Percentiles rank a stretch among this genome's conserved stretches.
Evolutionary conservation across 1,140 invertebrate genomes (phyloP).

Genomic region (Drosophila guanche): DNA sequence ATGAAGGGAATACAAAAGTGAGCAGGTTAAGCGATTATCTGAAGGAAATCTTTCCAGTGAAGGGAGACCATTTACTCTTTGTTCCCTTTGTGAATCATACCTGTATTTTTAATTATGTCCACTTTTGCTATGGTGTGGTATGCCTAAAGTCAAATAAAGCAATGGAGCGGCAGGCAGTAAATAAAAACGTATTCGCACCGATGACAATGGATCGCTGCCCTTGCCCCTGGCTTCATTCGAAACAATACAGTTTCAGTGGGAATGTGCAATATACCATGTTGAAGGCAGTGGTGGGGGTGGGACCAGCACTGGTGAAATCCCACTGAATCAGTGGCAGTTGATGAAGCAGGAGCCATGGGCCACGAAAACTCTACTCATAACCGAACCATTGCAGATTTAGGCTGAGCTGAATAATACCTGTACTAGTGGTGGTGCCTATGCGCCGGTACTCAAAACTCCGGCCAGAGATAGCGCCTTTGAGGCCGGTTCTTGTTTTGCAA

Average conservation of each 20-base stretch:
- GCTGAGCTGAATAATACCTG: slow-evolving; percentile 27
- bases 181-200: slow-evolving; percentile 58
- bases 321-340: slow-evolving; percentile 32
- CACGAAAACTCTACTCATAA: slow-evolving; percentile 28
- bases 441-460: too few species aligned
- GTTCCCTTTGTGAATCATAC: background rate
- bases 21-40: too few species aligned
- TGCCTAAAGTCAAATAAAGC: slow-evolving; percentile 13
- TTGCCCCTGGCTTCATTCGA: slow-evolving; percentile 34
- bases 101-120: background rate
- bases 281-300: background rate
- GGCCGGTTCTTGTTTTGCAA: slow-evolving; percentile 2
- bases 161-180: slow-evolving; percentile 47
- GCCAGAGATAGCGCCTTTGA: background rate
- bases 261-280: slow-evolving; percentile 24
- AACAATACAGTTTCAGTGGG: slow-evolving; percentile 60
- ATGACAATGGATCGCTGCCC: slow-evolving; percentile 53
- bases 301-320: slow-evolving; percentile 16
- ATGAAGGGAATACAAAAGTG: background rate
- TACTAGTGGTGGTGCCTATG: background rate
- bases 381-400: slow-evolving; percentile 24
- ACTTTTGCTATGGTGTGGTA: background rate
- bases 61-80: background rate
- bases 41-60: too few species aligned
- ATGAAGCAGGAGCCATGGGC: slow-evolving; percentile 46